Evolutionary conservation across 2,797 vertebrate genomes (phyloP).

Genomic region (Chelmon rostratus): DNA sequence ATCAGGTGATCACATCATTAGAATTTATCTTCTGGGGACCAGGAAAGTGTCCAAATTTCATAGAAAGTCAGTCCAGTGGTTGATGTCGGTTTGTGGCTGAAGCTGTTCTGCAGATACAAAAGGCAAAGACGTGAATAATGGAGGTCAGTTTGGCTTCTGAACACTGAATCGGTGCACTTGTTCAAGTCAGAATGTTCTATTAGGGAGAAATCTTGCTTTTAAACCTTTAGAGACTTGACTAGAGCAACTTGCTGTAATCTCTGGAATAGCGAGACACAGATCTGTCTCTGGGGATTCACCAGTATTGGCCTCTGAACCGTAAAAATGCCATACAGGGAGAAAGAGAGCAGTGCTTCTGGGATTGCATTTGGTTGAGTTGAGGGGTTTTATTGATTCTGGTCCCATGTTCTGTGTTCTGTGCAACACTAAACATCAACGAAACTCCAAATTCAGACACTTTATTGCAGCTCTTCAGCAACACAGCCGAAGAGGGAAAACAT

Average conservation of each 20-base stretch:
- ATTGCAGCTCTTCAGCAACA: neutral
- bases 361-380: constrained; percentile 17
- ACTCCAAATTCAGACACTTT: neutral
- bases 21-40: neutral
- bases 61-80: neutral
- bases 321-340: constrained; percentile 33
- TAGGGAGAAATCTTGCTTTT: constrained; percentile 8
- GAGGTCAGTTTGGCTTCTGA: constrained; percentile 31
- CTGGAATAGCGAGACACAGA: neutral
- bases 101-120: neutral
- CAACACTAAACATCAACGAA: constrained; percentile 3
- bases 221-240: neutral
- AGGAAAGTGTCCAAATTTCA: neutral
- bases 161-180: constrained; percentile 20
- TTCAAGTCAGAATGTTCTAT: constrained; percentile 28
- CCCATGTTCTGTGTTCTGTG: neutral
- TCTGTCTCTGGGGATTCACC: constrained; percentile 24
- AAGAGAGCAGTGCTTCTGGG: constrained; percentile 9
- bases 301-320: constrained; percentile 29
- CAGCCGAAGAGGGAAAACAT: constrained; percentile 4
- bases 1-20: neutral
- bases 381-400: constrained; percentile 33
- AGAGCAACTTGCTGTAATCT: neutral
- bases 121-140: constrained; percentile 15
- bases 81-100: neutral